These are phyloP conservation scores for honey bee (Apis mellifera) DNA, from an alignment of 1,140 invertebrate species.

Conservation along the genomic window DNA sequence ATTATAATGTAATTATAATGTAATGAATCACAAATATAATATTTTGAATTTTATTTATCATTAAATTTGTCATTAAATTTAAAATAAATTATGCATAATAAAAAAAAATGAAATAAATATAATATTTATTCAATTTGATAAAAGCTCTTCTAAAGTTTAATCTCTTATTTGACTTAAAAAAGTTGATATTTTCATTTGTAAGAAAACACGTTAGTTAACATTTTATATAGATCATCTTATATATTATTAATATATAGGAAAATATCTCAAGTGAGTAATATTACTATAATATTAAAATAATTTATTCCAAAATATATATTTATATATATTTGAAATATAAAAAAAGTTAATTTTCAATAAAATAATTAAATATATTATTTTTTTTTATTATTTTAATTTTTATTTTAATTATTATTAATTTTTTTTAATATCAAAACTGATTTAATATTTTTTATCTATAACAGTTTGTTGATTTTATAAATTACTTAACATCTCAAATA, in stretches of 20 bases:
- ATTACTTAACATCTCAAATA: neutral
- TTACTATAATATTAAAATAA: neutral
- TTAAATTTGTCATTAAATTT: neutral
- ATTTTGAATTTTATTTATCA: neutral
- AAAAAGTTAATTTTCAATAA: neutral
- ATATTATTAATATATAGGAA: neutral
- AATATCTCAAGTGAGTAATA: neutral
- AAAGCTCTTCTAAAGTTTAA: no score
- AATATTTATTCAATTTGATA: no score
- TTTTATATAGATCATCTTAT: no score
- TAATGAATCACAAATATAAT: neutral
- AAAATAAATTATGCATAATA: neutral
- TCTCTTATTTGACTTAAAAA: no score
- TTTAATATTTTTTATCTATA: neutral
- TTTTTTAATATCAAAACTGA: neutral
- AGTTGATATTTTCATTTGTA: no score
- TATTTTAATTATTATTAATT: neutral
- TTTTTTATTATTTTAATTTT: no score
- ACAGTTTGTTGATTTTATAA: no score
- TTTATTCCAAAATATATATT: neutral
- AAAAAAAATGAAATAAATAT: no score
- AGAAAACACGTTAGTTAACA: no score
- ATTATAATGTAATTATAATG: no score
- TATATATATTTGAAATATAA: neutral
- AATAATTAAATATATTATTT: slow-evolving; percentile 1